Base-by-base conservation (phyloP, 1,140 invertebrate genomes). In the Glomeris maerens region DNA sequence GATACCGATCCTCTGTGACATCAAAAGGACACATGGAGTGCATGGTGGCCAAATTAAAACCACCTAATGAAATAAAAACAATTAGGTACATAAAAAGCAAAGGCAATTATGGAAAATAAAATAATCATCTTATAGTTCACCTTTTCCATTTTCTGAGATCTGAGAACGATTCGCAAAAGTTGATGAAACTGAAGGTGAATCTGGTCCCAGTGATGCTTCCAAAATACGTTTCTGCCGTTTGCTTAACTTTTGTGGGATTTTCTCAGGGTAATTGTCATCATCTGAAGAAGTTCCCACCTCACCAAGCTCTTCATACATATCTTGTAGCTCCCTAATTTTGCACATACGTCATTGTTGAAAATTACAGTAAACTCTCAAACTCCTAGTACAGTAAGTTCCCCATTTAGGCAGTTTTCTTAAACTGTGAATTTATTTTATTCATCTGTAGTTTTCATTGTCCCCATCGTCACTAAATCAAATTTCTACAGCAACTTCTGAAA, bases 1-100 rank as follows among this genome's bases (percentile, higher is more conserved):
- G 70, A 56, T 83, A 84, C 26, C 72, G 71, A n/a, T 81, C 78
- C 45, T 85, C 82, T 1, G 72, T 76, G 1, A 75, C 64, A 57
- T 80, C 78, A 54, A 70, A 70, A 5, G 74, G 72, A 56, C 72
- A 72, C 47, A 53, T 10, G 22, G n/a, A 49, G 23, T 40, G 48
- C 28, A 44, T 47, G 14, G 52, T 10, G 13, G 45, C 42, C 39
- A 47, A 5, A 3, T 27, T 27, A 47, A 38, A 46, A 45, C 49
- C 31, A 36, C 54, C 50, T 42, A 29, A 53, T 40, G 7, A 14
- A 40, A 36, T 10, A 14, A 14, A 40, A 14, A 41, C 4, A n/a
- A 36, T 36, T 10, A 13, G 26, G 1, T 22, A 22, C 29, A 17
- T 26, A 27, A 17, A 10, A 14, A 13, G 7, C 1, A 10, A n/a